Evolutionary conservation across 2,888 invertebrate genomes (phyloP), one percentile per base, ranked within the genome.

Genomic region (Pammene aurita): DNA sequence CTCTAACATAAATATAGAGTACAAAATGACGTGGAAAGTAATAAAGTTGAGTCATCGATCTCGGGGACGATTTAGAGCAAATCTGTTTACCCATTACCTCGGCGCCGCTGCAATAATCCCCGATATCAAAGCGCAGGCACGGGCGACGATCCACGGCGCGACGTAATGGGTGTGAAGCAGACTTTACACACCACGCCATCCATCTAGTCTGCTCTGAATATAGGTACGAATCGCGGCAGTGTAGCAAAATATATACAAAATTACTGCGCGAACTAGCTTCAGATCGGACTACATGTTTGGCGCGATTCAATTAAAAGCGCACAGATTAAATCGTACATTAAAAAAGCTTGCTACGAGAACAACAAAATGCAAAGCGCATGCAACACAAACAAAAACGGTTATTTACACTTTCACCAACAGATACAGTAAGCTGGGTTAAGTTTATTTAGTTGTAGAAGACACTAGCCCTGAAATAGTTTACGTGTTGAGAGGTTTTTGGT

Each of bases 331-430:
- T 55, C 34, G 57, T 63, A 68, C 60, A 60, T 14, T 41, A 62
- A 56, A 73, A 75, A 75, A 76, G 73, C 76, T 34, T 66, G 69
- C 60, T 66, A 67, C 64, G 18, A 75, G 75, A 69, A 75, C 79
- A 76, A 80, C 81, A 85, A 74, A 78, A 82, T 84, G 84, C 85
- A 78, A 84, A 84, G 84, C 84, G 74, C 83, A 84, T 84, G 84
- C 83, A 72, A 79, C 71, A 78, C 72, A 77, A 75, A 69, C 73
- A 76, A 68, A 55, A 60, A 50, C 71, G 68, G 67, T 70, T 68
- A 75, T 74, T 72, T 71, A 71, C 72, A 76, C 69, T 73, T 67
- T 72, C 72, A 75, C 54, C 72, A 60, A 65, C 63, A 64, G 64
- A 46, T 58, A 68, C 57, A 57, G 57, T 68, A 64, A 60, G 66